Evolutionary conservation across 2,888 invertebrate species (phyloP), one percentile per base, ranked within the genome.

Genomic region (Latheticus oryzae): DNA sequence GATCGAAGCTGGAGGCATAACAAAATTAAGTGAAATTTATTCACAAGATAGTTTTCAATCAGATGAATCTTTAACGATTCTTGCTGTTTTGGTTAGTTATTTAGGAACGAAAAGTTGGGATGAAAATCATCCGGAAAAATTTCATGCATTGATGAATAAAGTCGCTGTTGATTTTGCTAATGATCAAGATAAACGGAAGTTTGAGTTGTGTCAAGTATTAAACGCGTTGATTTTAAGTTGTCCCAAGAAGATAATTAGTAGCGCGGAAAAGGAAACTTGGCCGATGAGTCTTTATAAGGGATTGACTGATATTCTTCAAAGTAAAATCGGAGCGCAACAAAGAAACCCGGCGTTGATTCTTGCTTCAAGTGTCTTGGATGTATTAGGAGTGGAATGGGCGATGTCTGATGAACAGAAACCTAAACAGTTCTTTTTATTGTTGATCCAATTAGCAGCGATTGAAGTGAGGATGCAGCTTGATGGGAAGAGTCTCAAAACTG

Each of bases 381-480:
- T 91, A 0, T 81, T 94, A 12, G 94, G 95, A 11, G 86, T 93
- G 15, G 91, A 93, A 63, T 95, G 94, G 93, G 85, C 89, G 50
- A 81, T 93, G 63, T 85, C 84, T 68, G 90, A 91, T 76, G 90
- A 90, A 65, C 89, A 89, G 58, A 91, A 92, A 52, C 84, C 84
- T 54, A 91, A 91, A 78, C 88, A 92, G 71, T 90, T 94, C 71
- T 87, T 95, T 68, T 80, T 95, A 11, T 79, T 95, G 5, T 77
- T 92, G 13, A 85, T 95, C 52, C 95, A 96, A 75, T 80, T 97
- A 52, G 89, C 91, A 68, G 93, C 94, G 40, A 92, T 96, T 73
- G 96, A 97, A 83, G 90, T 96, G 1, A 86, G 95, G 71, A 95
- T 97, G 95, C 92, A 93, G 66, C 81, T 96, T 61, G 96, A 96